These are phyloP conservation scores for Telenomus remus DNA, from an alignment of 1,140 invertebrate genomes.

Conservation along the genomic window DNA sequence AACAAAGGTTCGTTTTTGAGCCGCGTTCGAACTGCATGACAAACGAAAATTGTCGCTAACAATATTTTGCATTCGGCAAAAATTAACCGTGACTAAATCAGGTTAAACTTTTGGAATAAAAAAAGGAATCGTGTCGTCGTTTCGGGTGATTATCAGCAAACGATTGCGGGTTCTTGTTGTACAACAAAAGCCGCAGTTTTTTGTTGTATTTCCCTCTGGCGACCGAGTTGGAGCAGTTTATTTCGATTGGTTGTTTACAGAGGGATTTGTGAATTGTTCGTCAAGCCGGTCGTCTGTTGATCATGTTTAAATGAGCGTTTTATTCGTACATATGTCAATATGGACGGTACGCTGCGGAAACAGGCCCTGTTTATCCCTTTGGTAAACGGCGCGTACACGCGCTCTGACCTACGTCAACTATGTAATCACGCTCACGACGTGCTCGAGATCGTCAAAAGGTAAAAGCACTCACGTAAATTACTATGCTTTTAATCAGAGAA, in stretches of 20 bases:
- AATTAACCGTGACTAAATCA: too few relatives aligned
- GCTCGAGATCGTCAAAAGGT: constrained; percentile 56
- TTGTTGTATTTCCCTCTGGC: background rate
- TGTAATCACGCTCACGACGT: constrained; percentile 48
- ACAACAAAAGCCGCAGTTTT: constrained; percentile 22
- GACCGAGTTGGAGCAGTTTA: constrained; percentile 15
- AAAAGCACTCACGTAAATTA: constrained; percentile 68
- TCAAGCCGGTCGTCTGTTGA: constrained; percentile 46
- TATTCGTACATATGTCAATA: constrained; percentile 56
- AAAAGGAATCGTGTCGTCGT: too few relatives aligned
- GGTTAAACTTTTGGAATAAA: too few relatives aligned
- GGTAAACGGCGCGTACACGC: constrained; percentile 61
- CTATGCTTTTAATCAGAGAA: constrained; percentile 69
- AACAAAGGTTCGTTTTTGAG: background rate
- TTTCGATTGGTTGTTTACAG: constrained; percentile 27
- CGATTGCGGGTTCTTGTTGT: background rate
- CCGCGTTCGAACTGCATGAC: too few relatives aligned
- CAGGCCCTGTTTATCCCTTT: constrained; percentile 45
- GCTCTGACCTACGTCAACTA: constrained; percentile 69
- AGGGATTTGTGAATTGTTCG: constrained; percentile 51
- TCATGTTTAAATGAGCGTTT: constrained; percentile 55
- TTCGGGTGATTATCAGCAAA: constrained; percentile 3
- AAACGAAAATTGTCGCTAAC: background rate
- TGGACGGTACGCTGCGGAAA: constrained; percentile 42
- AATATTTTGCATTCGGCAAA: too few relatives aligned